Evolutionary conservation across 2,888 invertebrate genomes (phyloP).

Genomic region (Argyresthia goedartella): DNA sequence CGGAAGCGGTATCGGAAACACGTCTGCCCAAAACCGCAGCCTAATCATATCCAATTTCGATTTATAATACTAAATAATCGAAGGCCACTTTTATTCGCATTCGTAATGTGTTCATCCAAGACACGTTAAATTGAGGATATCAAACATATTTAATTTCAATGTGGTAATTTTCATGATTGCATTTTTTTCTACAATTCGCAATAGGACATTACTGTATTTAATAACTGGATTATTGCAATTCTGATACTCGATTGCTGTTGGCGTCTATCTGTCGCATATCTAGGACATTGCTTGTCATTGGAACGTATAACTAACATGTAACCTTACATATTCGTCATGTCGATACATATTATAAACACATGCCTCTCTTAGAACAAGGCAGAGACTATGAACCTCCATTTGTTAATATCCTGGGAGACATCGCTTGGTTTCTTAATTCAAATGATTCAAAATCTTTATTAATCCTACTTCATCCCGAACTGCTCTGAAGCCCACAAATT

Average conservation of each 20-base stretch:
- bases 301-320: conserved; percentile 23
- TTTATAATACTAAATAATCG: conserved; percentile 43
- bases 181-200: conserved; percentile 19
- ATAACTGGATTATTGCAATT: conserved; percentile 33
- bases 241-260: conserved; percentile 28
- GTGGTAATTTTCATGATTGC: conserved; percentile 16
- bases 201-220: conserved; percentile 24
- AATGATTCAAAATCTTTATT: too few species aligned
- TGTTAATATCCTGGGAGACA: too few species aligned
- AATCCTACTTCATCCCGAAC: not conserved
- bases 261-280: conserved; percentile 52
- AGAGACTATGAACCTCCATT: too few species aligned
- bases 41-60: conserved; percentile 63
- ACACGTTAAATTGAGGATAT: conserved; percentile 29
- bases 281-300: conserved; percentile 62
- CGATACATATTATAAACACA: too few species aligned
- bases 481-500: conserved; percentile 10
- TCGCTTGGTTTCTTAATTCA: too few species aligned
- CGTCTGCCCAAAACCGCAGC: conserved; percentile 64
- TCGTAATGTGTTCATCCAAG: conserved; percentile 29
- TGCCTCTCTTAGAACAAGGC: too few species aligned
- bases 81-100: conserved; percentile 28
- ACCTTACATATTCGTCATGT: not conserved
- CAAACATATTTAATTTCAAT: conserved; percentile 18
- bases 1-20: conserved; percentile 64